A percentile compares a stretch with the other conserved stretches of the same genome.
Conservation (phyloP, 2,888 invertebrate species). For the Gymnocheta viridis region DNA sequence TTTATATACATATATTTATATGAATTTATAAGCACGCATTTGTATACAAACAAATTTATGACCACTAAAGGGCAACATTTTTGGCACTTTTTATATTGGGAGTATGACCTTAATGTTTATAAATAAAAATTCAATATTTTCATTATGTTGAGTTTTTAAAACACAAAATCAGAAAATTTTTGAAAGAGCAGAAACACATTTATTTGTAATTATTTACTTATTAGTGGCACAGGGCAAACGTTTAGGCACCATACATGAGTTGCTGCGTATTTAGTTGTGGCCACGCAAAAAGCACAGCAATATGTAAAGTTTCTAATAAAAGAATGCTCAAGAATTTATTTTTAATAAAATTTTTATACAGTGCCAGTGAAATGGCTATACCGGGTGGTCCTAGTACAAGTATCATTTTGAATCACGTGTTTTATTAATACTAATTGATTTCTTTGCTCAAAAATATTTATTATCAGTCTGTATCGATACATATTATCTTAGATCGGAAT, state of each 20-base stretch:
- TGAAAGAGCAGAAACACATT: not conserved
- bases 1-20: not conserved
- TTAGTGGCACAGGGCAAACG: not conserved
- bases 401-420: no score
- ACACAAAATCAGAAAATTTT: conserved; percentile 1
- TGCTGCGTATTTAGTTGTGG: not conserved
- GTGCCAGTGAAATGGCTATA: not conserved
- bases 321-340: not conserved
- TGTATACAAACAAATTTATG: not conserved
- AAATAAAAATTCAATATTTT: conserved; percentile 58
- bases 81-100: conserved; percentile 40
- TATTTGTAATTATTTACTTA: not conserved
- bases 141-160: conserved; percentile 28
- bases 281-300: not conserved
- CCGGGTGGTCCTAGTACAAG: no score
- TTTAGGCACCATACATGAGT: not conserved
- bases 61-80: conserved; percentile 45
- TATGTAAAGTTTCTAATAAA: not conserved
- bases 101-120: conserved; percentile 55
- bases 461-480: no score
- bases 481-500: no score
- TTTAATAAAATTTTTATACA: not conserved
- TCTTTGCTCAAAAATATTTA: no score
- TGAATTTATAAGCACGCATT: conserved; percentile 5
- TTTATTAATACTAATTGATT: no score